Base-by-base conservation (phyloP, 2,113 vertebrate genomes). In the Melanocharis versteri region DNA sequence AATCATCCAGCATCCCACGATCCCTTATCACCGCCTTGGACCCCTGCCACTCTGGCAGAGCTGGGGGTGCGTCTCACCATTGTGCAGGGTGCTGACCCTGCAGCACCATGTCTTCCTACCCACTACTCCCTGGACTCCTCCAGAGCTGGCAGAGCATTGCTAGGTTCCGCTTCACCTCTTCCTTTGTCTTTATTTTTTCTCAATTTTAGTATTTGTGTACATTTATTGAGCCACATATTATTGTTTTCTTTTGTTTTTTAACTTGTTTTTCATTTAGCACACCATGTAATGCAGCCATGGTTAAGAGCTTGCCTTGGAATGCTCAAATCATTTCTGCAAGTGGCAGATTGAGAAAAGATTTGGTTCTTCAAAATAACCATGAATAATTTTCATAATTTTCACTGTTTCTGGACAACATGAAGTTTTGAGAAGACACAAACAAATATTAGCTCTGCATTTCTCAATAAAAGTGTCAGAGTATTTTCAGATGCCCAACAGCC, bases 11-110 rank as follows among this genome's bases (percentile, higher is more conserved):
- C 4, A 15, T 15, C 30, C 23, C 4, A 15, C 0, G 0, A 3
- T 5, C 20, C 27, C 30, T 33, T 16, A 6, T 10, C 5, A 6
- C 7, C 44, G 6, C 3, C 9, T n/a, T 1, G 0, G 27, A 4
- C 11, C 9, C 4, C 21, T 0, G 0, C 37, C 17, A 22, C 40
- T 39, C 19, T 15, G 3, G 13, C 2, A 3, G 47, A 44, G 22
- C 22, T 35, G 16, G 18, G 8, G 26, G 5, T 13, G 19, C 3
- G 3, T 22, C 40, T 39, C 7, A 10, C 20, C 8, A 1, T 2
- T 1, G 17, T 0, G 5, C 37, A 4, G 28, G 11, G 11, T 13
- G 18, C 50, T 15, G 7, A 47, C 62, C 37, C 62, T 7, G 16
- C n/a, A 30, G 24, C 7, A 21, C 31, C 9, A 1, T 35, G 33